Base-by-base conservation (phyloP, 2,888 invertebrate species). In the Phorcus lineatus region DNA sequence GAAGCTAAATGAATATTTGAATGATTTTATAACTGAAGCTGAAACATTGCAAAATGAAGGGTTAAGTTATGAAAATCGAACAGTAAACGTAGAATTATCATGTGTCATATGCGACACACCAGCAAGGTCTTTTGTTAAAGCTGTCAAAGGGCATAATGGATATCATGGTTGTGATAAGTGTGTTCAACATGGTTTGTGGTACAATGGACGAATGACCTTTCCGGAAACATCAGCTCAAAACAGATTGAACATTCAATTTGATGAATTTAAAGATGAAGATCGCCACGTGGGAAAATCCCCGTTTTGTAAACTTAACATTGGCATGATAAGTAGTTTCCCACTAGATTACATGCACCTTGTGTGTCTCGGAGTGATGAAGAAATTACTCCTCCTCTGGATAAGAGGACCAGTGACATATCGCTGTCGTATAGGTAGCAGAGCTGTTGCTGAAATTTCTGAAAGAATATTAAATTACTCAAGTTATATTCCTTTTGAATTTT, bases 301-400 rank as follows among this genome's bases (percentile, higher is more conserved):
- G 40, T 36, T 82, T 2, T 31, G n/a, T 47, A 31, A 79, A 17
- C 57, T 84, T 36, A 54, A 79, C 40, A 54, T 87, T 78, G 81
- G 84, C 4, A 76, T 85, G 79, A 80, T 88, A 17, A 47, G 84
- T 16, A 77, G 82, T 40, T 83, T 90, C 81, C 83, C 84, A 6
- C 79, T 89, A n/a, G 90, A 90, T 66, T 86, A 87, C 47, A 90
- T 91, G 90, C 90, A 91, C 75, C n/a, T n/a, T n/a, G n/a, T n/a
- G n/a, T n/a, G n/a, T n/a, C n/a, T n/a, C n/a, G n/a, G n/a, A n/a
- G n/a, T 89, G 1, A 62, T 82, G 54, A 84, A 74, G 66, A 79
- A 80, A 54, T 17, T 85, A 3, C 22, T 87, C 6, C 24, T 77
- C n/a, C 36, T 81, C 28, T 85, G 84, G 82, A 81, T 80, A n/a